These are phyloP conservation scores for Drosophila nigrodunni DNA, from an alignment of 1,140 invertebrate species.

Conservation along the genomic window DNA sequence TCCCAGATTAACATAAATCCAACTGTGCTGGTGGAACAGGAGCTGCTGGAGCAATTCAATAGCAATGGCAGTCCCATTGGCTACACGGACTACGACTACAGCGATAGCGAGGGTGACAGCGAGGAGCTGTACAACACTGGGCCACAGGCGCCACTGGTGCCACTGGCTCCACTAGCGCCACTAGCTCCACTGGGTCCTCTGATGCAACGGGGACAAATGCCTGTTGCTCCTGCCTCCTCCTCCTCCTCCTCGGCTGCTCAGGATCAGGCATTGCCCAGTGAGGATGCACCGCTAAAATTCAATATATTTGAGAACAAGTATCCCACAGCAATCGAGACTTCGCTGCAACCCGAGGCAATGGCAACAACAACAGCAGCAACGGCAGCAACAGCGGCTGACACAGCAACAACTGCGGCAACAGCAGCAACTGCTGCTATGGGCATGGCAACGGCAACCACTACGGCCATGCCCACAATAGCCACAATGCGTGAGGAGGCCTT, in stretches of 20 bases:
- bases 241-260: slow-evolving; percentile 1
- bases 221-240: neutral
- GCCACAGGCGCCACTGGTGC: slow-evolving; percentile 4
- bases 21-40: slow-evolving; percentile 60
- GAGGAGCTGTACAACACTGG: slow-evolving; percentile 48
- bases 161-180: neutral
- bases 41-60: slow-evolving; percentile 47
- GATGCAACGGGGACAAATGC: neutral
- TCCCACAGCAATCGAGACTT: slow-evolving; percentile 54
- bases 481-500: slow-evolving; percentile 28
- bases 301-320: slow-evolving; percentile 80
- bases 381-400: slow-evolving; percentile 10
- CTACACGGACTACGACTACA: slow-evolving; percentile 58
- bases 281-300: slow-evolving; percentile 80
- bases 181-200: neutral
- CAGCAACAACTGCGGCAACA: slow-evolving; percentile 1
- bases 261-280: slow-evolving; percentile 71
- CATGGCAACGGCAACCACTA: slow-evolving; percentile 11
- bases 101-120: slow-evolving; percentile 24
- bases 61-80: slow-evolving; percentile 3
- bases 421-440: slow-evolving; percentile 7
- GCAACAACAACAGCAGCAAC: slow-evolving; percentile 4
- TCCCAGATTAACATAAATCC: slow-evolving; percentile 69
- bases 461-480: slow-evolving; percentile 28
- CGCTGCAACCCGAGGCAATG: slow-evolving; percentile 18